Conservation (phyloP, 2,888 invertebrate species). For the Oxystoma pomonae region DNA sequence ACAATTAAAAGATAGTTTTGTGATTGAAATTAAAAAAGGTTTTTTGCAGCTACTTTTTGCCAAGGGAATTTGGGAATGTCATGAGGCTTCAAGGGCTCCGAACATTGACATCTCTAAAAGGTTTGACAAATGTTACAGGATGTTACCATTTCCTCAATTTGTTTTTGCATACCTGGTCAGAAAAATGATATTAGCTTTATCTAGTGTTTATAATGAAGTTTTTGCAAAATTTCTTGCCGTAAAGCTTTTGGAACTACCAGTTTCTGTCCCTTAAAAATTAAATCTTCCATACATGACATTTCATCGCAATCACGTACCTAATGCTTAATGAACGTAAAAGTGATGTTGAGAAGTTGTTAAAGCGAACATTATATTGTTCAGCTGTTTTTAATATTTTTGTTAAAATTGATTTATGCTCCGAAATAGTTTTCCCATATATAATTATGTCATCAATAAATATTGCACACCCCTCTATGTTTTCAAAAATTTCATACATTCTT, state of each 20-base stretch:
- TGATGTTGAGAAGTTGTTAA: too few species aligned
- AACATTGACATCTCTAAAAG: neutral
- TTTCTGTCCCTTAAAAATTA: too few species aligned
- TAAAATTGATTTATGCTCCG: too few species aligned
- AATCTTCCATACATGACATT: too few species aligned
- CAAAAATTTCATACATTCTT: conserved; percentile 19
- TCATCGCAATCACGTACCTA: too few species aligned
- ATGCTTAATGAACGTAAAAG: too few species aligned
- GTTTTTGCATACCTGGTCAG: neutral
- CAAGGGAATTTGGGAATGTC: conserved; percentile 5
- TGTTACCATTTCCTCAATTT: conserved; percentile 2
- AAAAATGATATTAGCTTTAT: neutral
- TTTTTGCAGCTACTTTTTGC: neutral
- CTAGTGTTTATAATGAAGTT: neutral
- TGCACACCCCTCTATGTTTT: conserved; percentile 18
- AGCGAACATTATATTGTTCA: too few species aligned
- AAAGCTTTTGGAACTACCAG: neutral
- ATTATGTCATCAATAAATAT: too few species aligned
- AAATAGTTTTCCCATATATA: too few species aligned
- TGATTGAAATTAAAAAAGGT: conserved; percentile 2
- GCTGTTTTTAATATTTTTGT: neutral
- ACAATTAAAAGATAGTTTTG: neutral
- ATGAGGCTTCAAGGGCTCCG: neutral
- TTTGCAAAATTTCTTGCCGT: neutral
- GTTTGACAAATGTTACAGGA: neutral